These are phyloP conservation scores for Eubasilissa splendida DNA, from an alignment of 2,888 invertebrate species.

Conservation along the genomic window DNA sequence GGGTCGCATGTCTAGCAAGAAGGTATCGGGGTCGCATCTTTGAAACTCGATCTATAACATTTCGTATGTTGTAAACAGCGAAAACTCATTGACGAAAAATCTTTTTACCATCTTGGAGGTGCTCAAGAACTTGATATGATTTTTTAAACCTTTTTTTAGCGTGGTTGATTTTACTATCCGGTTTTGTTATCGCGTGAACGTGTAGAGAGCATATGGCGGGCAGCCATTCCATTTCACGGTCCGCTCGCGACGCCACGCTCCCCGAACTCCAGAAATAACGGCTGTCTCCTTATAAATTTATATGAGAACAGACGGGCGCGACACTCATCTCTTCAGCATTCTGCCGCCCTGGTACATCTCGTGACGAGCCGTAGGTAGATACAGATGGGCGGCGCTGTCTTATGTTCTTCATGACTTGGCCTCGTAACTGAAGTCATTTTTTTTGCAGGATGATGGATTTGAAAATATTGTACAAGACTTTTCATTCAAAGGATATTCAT, in stretches of 20 bases:
- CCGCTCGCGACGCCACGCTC: conserved; percentile 51
- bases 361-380: conserved; percentile 39
- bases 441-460: conserved; percentile 22
- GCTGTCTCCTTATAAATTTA: conserved; percentile 52
- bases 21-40: conserved; percentile 35
- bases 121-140: neutral
- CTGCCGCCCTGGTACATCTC: conserved; percentile 40
- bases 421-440: conserved; percentile 28
- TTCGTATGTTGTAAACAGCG: neutral
- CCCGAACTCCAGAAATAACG: conserved; percentile 53
- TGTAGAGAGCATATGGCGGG: conserved; percentile 39
- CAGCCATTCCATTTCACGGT: conserved; percentile 57
- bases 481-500: conserved; percentile 12
- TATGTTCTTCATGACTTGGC: conserved; percentile 27
- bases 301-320: conserved; percentile 50
- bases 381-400: conserved; percentile 38
- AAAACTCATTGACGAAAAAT: neutral
- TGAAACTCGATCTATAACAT: conserved; percentile 18
- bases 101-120: neutral
- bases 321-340: conserved; percentile 43
- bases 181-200: conserved; percentile 5
- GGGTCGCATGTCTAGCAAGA: conserved; percentile 31
- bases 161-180: conserved; percentile 14
- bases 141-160: conserved; percentile 1
- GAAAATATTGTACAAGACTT: conserved; percentile 23